Conservation (phyloP, 2,888 invertebrate species). For the Dynastes grantii region DNA sequence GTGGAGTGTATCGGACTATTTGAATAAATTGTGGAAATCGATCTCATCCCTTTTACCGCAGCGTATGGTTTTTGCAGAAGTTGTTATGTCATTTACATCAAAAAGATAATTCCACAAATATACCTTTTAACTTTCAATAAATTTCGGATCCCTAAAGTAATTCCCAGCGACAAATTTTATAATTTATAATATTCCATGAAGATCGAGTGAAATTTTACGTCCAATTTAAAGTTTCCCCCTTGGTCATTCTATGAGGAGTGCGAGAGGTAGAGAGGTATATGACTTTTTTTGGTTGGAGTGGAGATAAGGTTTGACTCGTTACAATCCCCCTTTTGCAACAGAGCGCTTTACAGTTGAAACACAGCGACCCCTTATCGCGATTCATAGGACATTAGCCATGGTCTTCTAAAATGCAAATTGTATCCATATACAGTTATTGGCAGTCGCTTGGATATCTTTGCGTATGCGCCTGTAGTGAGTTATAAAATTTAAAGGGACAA, state of each 20-base stretch:
- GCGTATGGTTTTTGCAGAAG: conserved; percentile 16
- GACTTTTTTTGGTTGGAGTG: conserved; percentile 40
- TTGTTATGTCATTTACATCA: background rate
- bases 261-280: conserved; percentile 35
- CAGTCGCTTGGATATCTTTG: conserved; percentile 38
- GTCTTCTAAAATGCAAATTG: conserved; percentile 68
- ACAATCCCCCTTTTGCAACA: conserved; percentile 53
- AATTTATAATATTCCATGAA: conserved; percentile 43
- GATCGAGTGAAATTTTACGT: conserved; percentile 55
- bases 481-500: background rate
- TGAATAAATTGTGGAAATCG: conserved; percentile 25
- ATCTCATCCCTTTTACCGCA: conserved; percentile 30
- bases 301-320: conserved; percentile 55
- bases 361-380: conserved; percentile 65
- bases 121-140: background rate
- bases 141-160: conserved; percentile 11
- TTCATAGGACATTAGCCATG: conserved; percentile 69
- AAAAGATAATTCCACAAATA: background rate
- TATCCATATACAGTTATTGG: conserved; percentile 53
- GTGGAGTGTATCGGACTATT: conserved; percentile 17
- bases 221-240: conserved; percentile 56
- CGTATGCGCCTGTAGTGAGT: background rate
- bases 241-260: conserved; percentile 53
- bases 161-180: conserved; percentile 28
- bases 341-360: conserved; percentile 56